phyloP scores from a whole-genome alignment of 2,113 vertebrate species.

The Leptodactylus fuscus region DNA sequence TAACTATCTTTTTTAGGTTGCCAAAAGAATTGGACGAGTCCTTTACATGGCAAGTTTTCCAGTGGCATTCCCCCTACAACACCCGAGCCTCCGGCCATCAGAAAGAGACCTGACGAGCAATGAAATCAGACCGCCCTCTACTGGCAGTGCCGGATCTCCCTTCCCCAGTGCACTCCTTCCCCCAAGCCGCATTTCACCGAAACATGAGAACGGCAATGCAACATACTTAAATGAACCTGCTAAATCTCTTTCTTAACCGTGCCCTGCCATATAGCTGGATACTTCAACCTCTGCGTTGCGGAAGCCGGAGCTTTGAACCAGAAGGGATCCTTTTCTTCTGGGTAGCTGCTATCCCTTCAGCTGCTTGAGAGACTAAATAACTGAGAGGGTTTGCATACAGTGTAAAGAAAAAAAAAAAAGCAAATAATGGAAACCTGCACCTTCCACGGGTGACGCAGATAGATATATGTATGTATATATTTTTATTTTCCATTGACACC shows the following conservation, averaged over 20 bases:
- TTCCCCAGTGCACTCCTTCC: constrained; percentile 72
- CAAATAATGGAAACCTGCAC: constrained; percentile 16
- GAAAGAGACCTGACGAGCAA: constrained; percentile 75
- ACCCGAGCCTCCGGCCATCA: constrained; percentile 74
- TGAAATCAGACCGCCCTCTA: constrained; percentile 79
- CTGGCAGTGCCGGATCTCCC: constrained; percentile 81
- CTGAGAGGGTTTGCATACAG: constrained; percentile 32
- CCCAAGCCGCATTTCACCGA: constrained; percentile 81
- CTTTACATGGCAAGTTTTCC: constrained; percentile 96
- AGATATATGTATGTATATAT: constrained; percentile 60
- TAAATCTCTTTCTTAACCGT: constrained; percentile 82
- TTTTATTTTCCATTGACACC: constrained; percentile 63
- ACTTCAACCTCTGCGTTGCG: neutral
- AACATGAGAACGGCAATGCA: constrained; percentile 84
- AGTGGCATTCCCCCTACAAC: constrained; percentile 88
- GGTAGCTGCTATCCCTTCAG: constrained; percentile 23
- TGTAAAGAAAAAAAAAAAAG: constrained; percentile 4
- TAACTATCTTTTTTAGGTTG: constrained; percentile 78
- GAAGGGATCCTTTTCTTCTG: constrained; percentile 39
- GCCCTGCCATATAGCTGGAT: neutral
- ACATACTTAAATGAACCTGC: constrained; percentile 73
- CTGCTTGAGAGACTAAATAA: constrained; percentile 53
- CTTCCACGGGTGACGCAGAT: constrained; percentile 32
- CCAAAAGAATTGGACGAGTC: constrained; percentile 87
- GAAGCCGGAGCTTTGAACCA: constrained; percentile 42